A percentile compares a stretch with the other conserved stretches of the same genome.
phyloP scores from a whole-genome alignment of 2,797 vertebrate genomes.

The Alectoris magna region DNA sequence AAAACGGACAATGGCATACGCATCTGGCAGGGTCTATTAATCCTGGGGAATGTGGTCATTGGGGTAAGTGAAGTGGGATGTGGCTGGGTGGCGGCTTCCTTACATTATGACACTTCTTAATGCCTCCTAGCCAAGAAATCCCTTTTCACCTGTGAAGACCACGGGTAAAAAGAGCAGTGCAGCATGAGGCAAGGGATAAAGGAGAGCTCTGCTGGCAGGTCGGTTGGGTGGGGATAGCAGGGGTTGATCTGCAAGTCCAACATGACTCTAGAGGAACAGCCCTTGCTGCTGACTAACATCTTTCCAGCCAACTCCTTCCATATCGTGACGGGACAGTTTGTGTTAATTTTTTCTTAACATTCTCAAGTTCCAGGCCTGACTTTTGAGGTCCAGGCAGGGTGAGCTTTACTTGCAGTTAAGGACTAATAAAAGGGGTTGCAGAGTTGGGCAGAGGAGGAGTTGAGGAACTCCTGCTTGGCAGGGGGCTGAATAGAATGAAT shows the following conservation, averaged over 20 bases:
- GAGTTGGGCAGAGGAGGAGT: neutral
- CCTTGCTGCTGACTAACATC: neutral
- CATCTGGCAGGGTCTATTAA: slow-evolving; percentile 79
- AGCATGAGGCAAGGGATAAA: neutral
- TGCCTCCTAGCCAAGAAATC: neutral
- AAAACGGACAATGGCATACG: slow-evolving; percentile 70
- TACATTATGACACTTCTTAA: neutral
- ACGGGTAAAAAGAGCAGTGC: neutral
- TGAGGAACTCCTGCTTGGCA: neutral
- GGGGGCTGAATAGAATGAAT: neutral
- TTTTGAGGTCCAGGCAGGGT: neutral
- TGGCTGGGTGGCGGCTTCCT: neutral
- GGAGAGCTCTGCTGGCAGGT: neutral
- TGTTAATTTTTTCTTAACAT: neutral
- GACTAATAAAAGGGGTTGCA: neutral
- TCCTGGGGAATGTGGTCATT: slow-evolving; percentile 81
- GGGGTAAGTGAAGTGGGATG: slow-evolving; percentile 77
- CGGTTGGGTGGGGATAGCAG: neutral
- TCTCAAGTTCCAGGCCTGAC: neutral
- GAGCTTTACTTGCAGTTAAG: neutral
- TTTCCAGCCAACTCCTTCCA: neutral
- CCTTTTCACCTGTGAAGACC: neutral
- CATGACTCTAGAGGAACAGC: neutral
- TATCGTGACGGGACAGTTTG: neutral
- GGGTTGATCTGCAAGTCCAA: neutral